A percentile compares a stretch with the other conserved stretches of the same genome.
Evolutionary conservation across 2,888 invertebrate genomes (phyloP).

Genomic region (Camponotus fellah): DNA sequence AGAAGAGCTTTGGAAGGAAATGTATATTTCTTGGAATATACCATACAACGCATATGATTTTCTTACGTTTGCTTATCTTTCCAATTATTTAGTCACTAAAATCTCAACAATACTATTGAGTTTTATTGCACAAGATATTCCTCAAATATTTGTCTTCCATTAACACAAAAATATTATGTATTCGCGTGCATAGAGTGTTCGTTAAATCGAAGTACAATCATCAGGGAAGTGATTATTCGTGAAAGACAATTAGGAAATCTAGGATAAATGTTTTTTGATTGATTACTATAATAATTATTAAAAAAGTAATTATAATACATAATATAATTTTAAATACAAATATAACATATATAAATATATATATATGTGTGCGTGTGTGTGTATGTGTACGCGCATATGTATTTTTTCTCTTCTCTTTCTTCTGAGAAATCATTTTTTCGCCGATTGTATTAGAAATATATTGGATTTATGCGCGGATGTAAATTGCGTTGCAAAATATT

Average conservation of each 20-base stretch:
- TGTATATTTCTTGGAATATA: neutral
- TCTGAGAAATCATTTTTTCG: neutral
- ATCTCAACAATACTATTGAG: neutral
- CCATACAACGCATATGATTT: neutral
- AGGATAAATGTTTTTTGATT: neutral
- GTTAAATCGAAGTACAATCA: neutral
- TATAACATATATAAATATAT: neutral
- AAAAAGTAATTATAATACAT: too few species aligned
- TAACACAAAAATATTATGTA: constrained; percentile 3
- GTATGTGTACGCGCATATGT: too few species aligned
- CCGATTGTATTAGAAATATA: neutral
- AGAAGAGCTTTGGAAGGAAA: neutral
- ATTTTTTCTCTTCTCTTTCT: neutral
- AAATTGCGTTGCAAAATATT: constrained; percentile 11
- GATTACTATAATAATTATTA: neutral
- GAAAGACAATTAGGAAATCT: neutral
- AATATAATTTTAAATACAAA: neutral
- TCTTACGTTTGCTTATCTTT: neutral
- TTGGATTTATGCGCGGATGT: neutral
- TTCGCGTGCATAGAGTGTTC: too few species aligned
- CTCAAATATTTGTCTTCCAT: constrained; percentile 11
- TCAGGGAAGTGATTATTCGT: neutral
- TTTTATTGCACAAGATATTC: neutral
- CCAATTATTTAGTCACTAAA: neutral
- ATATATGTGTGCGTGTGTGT: too few species aligned